Base-by-base conservation (phyloP, 92 coral and sea anemone genomes). In the Parazoanthus swiftii region DNA sequence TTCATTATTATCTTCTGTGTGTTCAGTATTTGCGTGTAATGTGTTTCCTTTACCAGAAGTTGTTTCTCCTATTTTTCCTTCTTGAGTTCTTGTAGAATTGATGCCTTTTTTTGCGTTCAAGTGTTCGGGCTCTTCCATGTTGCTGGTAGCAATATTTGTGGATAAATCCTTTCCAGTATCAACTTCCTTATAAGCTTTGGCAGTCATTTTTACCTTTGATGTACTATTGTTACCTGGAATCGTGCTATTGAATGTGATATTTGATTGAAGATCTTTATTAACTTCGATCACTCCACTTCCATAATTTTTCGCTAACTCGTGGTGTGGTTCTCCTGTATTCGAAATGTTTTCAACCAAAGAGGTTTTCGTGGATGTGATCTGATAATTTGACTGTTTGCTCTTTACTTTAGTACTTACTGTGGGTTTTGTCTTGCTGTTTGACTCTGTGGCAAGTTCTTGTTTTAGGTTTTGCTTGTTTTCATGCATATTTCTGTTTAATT, bases 201-300 rank as follows among this genome's bases (percentile, higher is more conserved):
- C 46, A 16, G 79, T 38, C 25, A 1, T n/a, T 0, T 38, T 20
- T n/a, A 76, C 23, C 25, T 37, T 18, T 76, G 46, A 21, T 8
- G 23, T 76, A 39, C 15, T 37, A 38, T 84, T 71, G 39, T 25
- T 29, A n/a, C 65, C 23, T 7, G 10, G 26, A 21, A 7, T 56
- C n/a, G 85, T 72, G 58, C 11, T 15, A 36, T 71, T 33, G 75
- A 25, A n/a, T 67, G 86, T 39, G 33, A 46, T 5, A 82, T 82
- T 67, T 3, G 13, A 15, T 26, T 44, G 44, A 4, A 21, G 35
- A n/a, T 39, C 80, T 84, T 42, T 26, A n/a, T 68, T 18, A 8
- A 29, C 8, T 15, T 68, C 73, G 18, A 5, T 56, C 6, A 5
- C 44, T 43, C 21, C 79, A 72, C 74, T 43, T 66, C 29, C 76